phyloP scores from a whole-genome alignment of 2,888 invertebrate genomes.

The Chesias legatella region DNA sequence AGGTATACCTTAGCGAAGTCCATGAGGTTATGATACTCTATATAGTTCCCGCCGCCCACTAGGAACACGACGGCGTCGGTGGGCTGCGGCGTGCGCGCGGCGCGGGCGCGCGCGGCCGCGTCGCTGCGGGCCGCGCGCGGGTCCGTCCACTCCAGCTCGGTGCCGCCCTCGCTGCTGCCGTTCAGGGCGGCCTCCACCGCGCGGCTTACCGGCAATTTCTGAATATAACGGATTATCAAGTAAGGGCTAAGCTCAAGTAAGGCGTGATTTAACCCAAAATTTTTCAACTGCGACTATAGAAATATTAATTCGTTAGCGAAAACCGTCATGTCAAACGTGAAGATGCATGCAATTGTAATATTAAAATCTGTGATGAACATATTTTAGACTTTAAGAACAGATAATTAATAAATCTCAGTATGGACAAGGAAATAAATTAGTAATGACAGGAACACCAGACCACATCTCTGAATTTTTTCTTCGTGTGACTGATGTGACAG shows the following conservation, averaged over 20 bases:
- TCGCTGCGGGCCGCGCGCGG: slow-evolving; percentile 93
- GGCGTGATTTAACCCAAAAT: too few species aligned
- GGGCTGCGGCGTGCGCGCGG: slow-evolving; percentile 84
- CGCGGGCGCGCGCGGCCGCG: slow-evolving; percentile 78
- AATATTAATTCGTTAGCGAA: too few species aligned
- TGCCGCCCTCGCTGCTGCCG: slow-evolving; percentile 88
- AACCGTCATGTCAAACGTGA: too few species aligned
- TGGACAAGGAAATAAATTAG: too few species aligned
- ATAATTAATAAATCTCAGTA: too few species aligned
- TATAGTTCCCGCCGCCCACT: slow-evolving; percentile 98
- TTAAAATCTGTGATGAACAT: too few species aligned
- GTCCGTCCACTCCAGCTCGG: slow-evolving; percentile 96
- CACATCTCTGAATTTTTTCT: too few species aligned
- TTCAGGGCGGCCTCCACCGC: slow-evolving; percentile 87
- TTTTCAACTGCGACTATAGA: too few species aligned
- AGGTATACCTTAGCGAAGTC: slow-evolving; percentile 95
- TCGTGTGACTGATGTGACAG: too few species aligned
- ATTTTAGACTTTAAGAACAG: too few species aligned
- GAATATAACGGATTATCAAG: slow-evolving; percentile 8
- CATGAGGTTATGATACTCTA: slow-evolving; percentile 98
- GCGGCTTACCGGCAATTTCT: slow-evolving; percentile 97
- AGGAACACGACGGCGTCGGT: slow-evolving; percentile 94
- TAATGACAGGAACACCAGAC: too few species aligned
- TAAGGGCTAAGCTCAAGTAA: background rate
- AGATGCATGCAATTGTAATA: too few species aligned